Evolutionary conservation across 2,797 vertebrate genomes (phyloP).

Genomic region (Uromys caudimaculatus): DNA sequence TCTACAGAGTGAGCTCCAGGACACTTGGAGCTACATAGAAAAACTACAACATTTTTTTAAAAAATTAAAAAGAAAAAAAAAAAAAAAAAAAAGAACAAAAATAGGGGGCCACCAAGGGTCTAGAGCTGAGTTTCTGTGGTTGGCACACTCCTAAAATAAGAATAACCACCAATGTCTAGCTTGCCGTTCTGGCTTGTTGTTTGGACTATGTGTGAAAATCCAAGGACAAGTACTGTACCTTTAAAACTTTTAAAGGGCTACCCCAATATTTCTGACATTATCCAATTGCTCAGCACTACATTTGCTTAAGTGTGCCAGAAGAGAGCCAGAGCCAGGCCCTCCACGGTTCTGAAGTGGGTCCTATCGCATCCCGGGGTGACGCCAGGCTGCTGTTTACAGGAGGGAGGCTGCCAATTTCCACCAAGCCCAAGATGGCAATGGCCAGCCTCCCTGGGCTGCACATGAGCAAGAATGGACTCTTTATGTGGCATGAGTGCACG

Average conservation of each 20-base stretch:
- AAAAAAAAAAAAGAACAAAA: not conserved
- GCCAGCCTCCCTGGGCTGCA: constrained; percentile 81
- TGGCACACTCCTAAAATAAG: constrained; percentile 33
- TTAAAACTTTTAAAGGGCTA: constrained; percentile 24
- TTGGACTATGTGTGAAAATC: constrained; percentile 9
- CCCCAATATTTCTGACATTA: constrained; percentile 54
- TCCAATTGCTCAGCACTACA: constrained; percentile 66
- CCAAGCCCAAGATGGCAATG: constrained; percentile 82
- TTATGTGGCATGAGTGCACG: constrained; percentile 37
- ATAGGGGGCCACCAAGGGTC: not conserved
- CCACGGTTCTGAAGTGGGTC: constrained; percentile 80
- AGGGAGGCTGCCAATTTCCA: constrained; percentile 87
- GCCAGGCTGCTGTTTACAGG: constrained; percentile 87
- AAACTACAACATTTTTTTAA: not conserved
- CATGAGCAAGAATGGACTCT: constrained; percentile 80
- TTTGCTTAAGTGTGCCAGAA: constrained; percentile 83
- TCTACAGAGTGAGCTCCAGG: not conserved
- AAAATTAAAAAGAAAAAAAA: not conserved
- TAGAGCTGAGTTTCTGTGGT: constrained; percentile 1
- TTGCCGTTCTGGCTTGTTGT: constrained; percentile 2
- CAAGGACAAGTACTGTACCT: constrained; percentile 24
- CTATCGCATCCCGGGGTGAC: constrained; percentile 80
- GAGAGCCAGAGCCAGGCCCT: constrained; percentile 86
- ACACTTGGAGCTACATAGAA: not conserved
- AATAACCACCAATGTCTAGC: constrained; percentile 17